Conservation (phyloP, 2,888 invertebrate species). For the Eutolmus rufibarbis region DNA sequence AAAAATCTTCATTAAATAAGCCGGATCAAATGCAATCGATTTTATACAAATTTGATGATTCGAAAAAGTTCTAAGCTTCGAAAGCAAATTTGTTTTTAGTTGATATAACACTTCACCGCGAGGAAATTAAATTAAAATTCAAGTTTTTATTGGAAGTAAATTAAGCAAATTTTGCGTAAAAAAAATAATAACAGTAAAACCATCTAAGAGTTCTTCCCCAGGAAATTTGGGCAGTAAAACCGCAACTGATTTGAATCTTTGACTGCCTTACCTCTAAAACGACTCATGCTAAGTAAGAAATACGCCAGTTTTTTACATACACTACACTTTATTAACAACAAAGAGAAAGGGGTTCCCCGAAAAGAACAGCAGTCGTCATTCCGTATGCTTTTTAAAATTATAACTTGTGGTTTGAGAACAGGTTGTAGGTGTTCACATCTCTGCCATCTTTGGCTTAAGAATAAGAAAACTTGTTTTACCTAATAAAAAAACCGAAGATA, state of each 20-base stretch:
- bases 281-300: neutral
- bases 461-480: neutral
- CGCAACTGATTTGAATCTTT: neutral
- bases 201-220: neutral
- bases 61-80: neutral
- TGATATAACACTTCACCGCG: neutral
- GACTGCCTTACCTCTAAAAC: neutral
- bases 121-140: neutral
- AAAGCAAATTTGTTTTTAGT: neutral
- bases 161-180: neutral
- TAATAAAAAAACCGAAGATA: neutral
- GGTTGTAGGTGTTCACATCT: neutral
- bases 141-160: neutral
- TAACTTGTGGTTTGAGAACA: neutral
- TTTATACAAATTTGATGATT: neutral
- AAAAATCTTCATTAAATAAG: too few species aligned
- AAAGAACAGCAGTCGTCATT: neutral
- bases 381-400: neutral
- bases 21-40: neutral
- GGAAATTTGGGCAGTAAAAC: neutral
- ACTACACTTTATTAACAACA: neutral
- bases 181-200: neutral
- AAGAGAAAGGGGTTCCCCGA: conserved; percentile 10
- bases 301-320: neutral
- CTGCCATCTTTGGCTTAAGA: neutral